Evolutionary conservation across 1,140 invertebrate genomes (phyloP).

Genomic region (Artemia franciscana): DNA sequence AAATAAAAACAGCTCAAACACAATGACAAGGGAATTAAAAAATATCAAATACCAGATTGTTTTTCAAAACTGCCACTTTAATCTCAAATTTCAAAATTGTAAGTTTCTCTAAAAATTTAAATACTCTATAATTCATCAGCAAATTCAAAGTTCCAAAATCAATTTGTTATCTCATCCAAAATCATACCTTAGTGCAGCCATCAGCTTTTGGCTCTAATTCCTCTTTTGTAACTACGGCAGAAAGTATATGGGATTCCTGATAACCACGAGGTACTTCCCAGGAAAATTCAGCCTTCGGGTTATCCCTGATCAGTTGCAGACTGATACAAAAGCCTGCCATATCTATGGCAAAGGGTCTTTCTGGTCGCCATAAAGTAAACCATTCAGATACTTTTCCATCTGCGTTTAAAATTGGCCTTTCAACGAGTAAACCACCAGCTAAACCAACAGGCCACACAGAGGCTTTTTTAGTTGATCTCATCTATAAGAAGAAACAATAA

Average conservation of each 20-base stretch:
- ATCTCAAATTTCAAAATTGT: no score
- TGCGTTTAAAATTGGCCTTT: slow-evolving; percentile 46
- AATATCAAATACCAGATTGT: no score
- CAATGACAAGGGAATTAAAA: no score
- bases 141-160: no score
- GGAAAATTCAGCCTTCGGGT: slow-evolving; percentile 55
- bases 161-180: no score
- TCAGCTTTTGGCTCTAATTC: slow-evolving; percentile 72
- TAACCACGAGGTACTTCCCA: slow-evolving; percentile 60
- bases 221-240: slow-evolving; percentile 44
- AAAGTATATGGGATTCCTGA: slow-evolving; percentile 74
- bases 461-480: slow-evolving; percentile 57
- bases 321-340: slow-evolving; percentile 98
- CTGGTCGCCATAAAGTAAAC: slow-evolving; percentile 47
- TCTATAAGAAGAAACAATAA: slow-evolving; percentile 26
- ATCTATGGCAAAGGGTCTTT: slow-evolving; percentile 80
- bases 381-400: slow-evolving; percentile 50
- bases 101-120: no score
- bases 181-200: slow-evolving; percentile 51
- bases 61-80: no score
- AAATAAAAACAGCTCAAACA: no score
- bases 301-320: slow-evolving; percentile 44
- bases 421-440: slow-evolving; percentile 67
- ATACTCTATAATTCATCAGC: no score
- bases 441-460: slow-evolving; percentile 94